Conservation (phyloP, 2,888 invertebrate species). For the Brachynemurus nebulosus region DNA sequence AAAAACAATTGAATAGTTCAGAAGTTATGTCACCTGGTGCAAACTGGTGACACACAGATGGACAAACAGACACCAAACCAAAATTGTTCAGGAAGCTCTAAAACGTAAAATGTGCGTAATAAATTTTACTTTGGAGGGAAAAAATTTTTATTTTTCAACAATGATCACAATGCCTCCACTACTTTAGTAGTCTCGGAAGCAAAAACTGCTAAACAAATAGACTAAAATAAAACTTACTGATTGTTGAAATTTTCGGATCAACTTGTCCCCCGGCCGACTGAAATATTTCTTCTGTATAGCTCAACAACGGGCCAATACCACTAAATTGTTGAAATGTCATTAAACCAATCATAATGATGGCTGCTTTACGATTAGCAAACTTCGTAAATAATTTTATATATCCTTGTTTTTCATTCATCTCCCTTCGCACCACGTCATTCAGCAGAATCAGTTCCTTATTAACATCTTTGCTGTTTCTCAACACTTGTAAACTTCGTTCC, state of each 20-base stretch:
- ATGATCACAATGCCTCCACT: too few relatives aligned
- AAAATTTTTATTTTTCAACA: too few relatives aligned
- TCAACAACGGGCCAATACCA: constrained; percentile 36
- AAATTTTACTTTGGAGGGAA: too few relatives aligned
- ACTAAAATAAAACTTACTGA: constrained; percentile 16
- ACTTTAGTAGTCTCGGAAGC: too few relatives aligned
- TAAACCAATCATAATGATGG: constrained; percentile 13
- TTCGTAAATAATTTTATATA: constrained; percentile 11
- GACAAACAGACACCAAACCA: too few relatives aligned
- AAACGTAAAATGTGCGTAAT: too few relatives aligned
- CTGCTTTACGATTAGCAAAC: constrained; percentile 13
- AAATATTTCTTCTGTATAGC: constrained; percentile 43
- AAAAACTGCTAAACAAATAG: background rate
- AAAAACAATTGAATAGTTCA: too few relatives aligned
- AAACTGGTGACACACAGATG: too few relatives aligned
- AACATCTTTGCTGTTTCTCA: constrained; percentile 20
- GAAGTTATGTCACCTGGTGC: too few relatives aligned
- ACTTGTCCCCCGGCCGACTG: constrained; percentile 27
- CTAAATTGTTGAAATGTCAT: constrained; percentile 13
- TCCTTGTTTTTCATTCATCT: constrained; percentile 11
- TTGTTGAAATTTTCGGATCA: constrained; percentile 35
- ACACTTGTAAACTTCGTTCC: background rate
- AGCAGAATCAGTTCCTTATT: constrained; percentile 13
- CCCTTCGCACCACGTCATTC: constrained; percentile 7
- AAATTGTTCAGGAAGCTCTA: too few relatives aligned